phyloP scores from a whole-genome alignment of 2,888 invertebrate genomes.

The Dicyrtoma fusca region DNA sequence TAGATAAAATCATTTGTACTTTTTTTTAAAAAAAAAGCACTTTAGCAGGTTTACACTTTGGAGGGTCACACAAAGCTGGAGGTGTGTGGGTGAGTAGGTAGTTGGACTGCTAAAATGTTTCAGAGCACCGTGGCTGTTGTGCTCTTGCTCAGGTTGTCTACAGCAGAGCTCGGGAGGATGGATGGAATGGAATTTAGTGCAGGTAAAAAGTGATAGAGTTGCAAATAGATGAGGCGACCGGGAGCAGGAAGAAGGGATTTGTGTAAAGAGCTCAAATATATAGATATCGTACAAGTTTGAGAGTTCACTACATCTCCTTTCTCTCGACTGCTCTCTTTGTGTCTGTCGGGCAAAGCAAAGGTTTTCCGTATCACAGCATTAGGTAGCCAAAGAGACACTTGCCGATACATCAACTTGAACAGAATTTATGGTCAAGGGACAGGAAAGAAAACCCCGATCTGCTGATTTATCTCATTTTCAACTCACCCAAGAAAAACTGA shows the following conservation, averaged over 20 bases:
- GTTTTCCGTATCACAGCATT: constrained; percentile 17
- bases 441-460: constrained; percentile 44
- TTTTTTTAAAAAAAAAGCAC: no score
- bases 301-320: constrained; percentile 22
- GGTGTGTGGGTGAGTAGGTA: no score
- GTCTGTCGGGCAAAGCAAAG: not conserved
- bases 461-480: constrained; percentile 52
- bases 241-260: constrained; percentile 20
- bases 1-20: no score
- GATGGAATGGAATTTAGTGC: constrained; percentile 20
- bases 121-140: no score
- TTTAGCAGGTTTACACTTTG: no score
- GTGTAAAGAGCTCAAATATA: constrained; percentile 16
- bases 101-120: no score
- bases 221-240: constrained; percentile 26
- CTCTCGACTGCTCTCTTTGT: constrained; percentile 12
- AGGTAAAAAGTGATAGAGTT: constrained; percentile 33
- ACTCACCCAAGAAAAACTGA: constrained; percentile 41
- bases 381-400: constrained; percentile 27
- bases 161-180: not conserved
- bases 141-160: not conserved
- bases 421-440: constrained; percentile 49
- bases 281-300: constrained; percentile 11
- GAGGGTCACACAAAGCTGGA: no score
- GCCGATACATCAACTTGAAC: constrained; percentile 40